Base-by-base conservation (phyloP, 1,140 invertebrate genomes). In the Holotrichia oblita region DNA sequence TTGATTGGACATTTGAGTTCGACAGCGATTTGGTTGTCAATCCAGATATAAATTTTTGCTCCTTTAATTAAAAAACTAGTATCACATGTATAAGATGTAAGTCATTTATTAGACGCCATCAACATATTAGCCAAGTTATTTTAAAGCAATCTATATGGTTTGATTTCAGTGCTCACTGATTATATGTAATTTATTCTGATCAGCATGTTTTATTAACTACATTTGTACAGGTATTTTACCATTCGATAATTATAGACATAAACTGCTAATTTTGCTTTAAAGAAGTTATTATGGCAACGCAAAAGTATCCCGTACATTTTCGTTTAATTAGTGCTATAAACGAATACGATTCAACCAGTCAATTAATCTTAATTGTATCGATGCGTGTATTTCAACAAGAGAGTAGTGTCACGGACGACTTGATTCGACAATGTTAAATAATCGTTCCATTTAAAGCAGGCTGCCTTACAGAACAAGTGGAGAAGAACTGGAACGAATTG, bases 351-450 rank as follows among this genome's bases (percentile, higher is more conserved):
- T 17, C 48, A 2, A 55, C 12, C 48, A 17, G 17, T 17, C 48
- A 55, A 55, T 55, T 55, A 55, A 55, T 55, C 48, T 17, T 55
- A 55, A 55, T 55, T 55, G 48, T 14, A 20, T 14, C 48, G 48
- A 55, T 55, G 14, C 48, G 14, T 17, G n/a, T 55, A 17, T 17
- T 55, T 55, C n/a, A 55, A 55, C 48, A 55, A 55, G 48, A 55
- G 48, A 55, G 48, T 55, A 55, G 14, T 55, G 17, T 14, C 48
- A 55, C 48, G 48, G 48, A 55, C 48, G n/a, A 55, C 48, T 55
- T 55, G 48, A 55, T 55, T 55, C 48, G 48, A 55, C 14, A 55
- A n/a, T 55, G 48, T 55, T 55, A 55, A 55, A 55, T 55, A 55
- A 55, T 55, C 48, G n/a, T 14, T 55, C 48, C 48, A 55, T 55